Evolutionary conservation across 2,113 vertebrate species (phyloP).

Genomic region (Dendrocopos noguchii): DNA sequence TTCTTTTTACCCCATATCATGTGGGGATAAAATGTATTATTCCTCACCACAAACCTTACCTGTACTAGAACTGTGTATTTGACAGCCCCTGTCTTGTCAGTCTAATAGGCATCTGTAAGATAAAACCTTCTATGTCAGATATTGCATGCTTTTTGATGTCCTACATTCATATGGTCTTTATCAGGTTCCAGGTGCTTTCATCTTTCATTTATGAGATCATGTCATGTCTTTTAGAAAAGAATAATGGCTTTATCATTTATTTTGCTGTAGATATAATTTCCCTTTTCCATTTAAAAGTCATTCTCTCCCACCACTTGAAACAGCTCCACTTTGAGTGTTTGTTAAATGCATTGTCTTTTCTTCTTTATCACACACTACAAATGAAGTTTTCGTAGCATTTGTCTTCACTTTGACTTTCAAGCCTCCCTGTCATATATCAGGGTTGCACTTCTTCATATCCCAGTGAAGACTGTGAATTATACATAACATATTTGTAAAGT

Average conservation of each 20-base stretch:
- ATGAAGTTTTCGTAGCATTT: background rate
- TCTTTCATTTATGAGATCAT: background rate
- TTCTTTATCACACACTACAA: background rate
- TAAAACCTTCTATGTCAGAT: background rate
- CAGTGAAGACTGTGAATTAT: background rate
- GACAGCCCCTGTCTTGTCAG: background rate
- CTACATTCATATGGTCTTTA: background rate
- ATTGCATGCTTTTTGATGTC: background rate
- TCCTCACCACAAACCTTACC: background rate
- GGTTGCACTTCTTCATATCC: background rate
- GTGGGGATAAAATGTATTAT: background rate
- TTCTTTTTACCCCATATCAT: background rate
- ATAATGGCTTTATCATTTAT: background rate
- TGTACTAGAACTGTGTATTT: background rate
- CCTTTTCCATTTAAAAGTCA: background rate
- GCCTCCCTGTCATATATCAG: background rate
- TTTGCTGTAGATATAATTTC: background rate
- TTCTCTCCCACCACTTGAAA: background rate
- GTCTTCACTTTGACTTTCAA: background rate
- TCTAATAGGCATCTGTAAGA: background rate
- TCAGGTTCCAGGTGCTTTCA: background rate
- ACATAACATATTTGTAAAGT: background rate
- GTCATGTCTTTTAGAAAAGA: background rate
- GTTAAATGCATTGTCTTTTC: background rate
- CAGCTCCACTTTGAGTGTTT: background rate